Evolutionary conservation across 1,140 invertebrate species (phyloP).

Genomic region (Drosophila takahashii): DNA sequence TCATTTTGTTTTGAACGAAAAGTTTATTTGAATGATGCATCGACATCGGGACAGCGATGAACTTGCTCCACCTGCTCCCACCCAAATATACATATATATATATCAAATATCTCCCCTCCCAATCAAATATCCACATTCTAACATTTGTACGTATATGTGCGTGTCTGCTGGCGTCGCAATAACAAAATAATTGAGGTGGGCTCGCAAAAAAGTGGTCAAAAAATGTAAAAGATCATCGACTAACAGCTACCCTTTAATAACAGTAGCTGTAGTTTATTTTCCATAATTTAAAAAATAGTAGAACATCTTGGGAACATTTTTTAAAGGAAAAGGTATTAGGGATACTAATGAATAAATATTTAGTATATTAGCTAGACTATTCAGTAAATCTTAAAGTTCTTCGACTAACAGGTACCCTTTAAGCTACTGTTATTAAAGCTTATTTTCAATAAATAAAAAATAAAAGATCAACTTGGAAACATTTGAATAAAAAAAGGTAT

Average conservation of each 20-base stretch:
- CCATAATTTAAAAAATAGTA: background rate
- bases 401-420: no score
- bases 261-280: no score
- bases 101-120: constrained; percentile 13
- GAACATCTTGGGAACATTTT: no score
- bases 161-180: constrained; percentile 39
- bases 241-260: constrained; percentile 3
- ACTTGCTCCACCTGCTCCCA: constrained; percentile 33
- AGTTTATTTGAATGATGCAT: constrained; percentile 53
- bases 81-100: constrained; percentile 9
- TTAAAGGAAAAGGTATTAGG: no score
- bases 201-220: constrained; percentile 12
- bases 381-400: no score
- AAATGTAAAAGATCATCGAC: constrained; percentile 1
- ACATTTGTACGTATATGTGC: constrained; percentile 14
- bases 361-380: no score
- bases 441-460: background rate
- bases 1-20: constrained; percentile 57
- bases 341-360: no score
- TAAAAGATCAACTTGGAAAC: background rate
- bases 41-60: constrained; percentile 24
- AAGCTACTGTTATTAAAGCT: no score
- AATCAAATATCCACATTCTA: constrained; percentile 14
- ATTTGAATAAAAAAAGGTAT: no score
- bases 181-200: constrained; percentile 63